Conservation (phyloP, 2,888 invertebrate species). For the Phortica magna region DNA sequence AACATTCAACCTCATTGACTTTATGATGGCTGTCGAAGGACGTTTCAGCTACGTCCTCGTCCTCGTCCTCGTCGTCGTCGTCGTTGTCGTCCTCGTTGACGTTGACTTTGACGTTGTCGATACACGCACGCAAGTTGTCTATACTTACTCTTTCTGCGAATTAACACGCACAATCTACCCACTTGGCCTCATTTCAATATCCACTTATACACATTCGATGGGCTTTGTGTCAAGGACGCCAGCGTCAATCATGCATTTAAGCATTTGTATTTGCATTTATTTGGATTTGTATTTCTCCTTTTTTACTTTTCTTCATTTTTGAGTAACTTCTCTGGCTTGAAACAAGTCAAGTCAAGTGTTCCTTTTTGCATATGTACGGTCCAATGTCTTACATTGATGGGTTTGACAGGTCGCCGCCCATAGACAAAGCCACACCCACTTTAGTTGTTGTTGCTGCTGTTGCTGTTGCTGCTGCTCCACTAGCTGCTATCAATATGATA, state of each 20-base stretch:
- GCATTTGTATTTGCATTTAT: constrained; percentile 26
- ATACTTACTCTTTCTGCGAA: not conserved
- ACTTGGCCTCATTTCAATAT: constrained; percentile 16
- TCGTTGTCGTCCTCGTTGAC: too few relatives aligned
- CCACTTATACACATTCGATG: not conserved
- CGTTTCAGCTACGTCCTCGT: not conserved
- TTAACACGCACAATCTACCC: not conserved
- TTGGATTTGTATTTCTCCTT: not conserved
- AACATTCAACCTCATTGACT: constrained; percentile 27
- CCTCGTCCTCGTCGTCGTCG: not conserved
- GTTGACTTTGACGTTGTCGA: not conserved
- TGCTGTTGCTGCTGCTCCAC: not conserved
- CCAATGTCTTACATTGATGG: not conserved
- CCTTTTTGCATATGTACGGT: constrained; percentile 9
- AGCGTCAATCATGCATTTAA: constrained; percentile 23
- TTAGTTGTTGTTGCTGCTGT: constrained; percentile 7
- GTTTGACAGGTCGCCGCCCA: not conserved
- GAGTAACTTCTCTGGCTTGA: not conserved
- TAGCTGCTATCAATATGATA: constrained; percentile 47
- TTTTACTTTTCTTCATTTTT: not conserved
- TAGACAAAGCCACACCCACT: not conserved
- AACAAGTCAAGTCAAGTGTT: not conserved
- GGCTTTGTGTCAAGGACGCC: constrained; percentile 24
- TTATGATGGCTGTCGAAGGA: constrained; percentile 21
- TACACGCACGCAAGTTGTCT: not conserved